Conservation (phyloP, 2,888 invertebrate genomes). For the Minunthozetes semirufus region DNA sequence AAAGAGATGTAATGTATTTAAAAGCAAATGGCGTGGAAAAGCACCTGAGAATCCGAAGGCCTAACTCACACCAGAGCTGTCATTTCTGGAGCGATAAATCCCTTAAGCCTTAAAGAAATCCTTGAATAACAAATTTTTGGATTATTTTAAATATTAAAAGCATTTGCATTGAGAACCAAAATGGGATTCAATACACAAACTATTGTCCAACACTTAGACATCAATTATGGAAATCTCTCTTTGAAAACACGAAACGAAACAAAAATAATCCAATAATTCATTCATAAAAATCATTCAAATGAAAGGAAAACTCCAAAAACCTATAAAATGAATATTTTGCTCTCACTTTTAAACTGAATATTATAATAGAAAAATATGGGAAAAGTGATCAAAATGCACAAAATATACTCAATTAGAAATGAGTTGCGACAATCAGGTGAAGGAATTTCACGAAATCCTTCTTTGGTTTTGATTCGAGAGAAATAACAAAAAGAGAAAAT, state of each 20-base stretch:
- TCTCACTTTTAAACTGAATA: too few relatives aligned
- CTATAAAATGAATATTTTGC: too few relatives aligned
- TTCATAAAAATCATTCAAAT: not conserved
- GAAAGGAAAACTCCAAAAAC: not conserved
- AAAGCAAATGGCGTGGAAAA: not conserved
- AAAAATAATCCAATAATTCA: not conserved
- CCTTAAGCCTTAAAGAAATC: conserved; percentile 17
- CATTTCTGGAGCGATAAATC: not conserved
- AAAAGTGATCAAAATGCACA: too few relatives aligned
- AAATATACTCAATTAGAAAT: too few relatives aligned
- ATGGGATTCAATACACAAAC: not conserved
- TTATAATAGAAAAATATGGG: too few relatives aligned
- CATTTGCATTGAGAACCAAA: not conserved
- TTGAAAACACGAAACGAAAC: not conserved
- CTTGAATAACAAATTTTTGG: conserved; percentile 15
- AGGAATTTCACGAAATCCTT: too few relatives aligned
- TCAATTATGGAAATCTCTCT: conserved; percentile 12
- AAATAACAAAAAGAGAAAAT: not conserved
- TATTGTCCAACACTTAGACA: conserved; percentile 6
- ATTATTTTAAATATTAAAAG: not conserved
- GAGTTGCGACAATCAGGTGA: too few relatives aligned
- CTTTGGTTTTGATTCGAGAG: not conserved
- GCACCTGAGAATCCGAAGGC: not conserved
- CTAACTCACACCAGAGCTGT: not conserved
- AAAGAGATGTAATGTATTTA: not conserved